Evolutionary conservation across 2,113 vertebrate genomes (phyloP).

Genomic region (Microcebus tavaratra): DNA sequence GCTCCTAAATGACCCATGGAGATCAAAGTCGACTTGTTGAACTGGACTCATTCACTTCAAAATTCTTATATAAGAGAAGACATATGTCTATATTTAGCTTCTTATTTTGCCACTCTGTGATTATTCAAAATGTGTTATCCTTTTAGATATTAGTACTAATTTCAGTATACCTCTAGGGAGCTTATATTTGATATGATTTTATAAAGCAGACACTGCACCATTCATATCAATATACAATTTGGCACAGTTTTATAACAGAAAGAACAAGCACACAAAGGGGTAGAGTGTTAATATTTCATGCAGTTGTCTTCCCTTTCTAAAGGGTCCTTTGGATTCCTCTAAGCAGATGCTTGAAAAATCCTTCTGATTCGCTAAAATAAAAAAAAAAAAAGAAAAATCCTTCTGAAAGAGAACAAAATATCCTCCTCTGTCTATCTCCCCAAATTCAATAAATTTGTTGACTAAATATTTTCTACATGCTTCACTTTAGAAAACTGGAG

Average conservation of each 20-base stretch:
- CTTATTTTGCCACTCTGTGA: neutral
- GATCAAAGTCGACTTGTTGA: neutral
- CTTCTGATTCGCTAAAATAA: neutral
- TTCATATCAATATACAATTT: neutral
- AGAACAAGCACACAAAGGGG: neutral
- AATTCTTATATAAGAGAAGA: neutral
- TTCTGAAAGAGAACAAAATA: constrained; percentile 26
- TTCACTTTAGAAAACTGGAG: neutral
- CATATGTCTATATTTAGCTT: neutral
- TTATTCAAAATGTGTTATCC: neutral
- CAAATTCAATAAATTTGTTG: constrained; percentile 15
- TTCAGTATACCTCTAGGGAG: neutral
- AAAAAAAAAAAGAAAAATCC: neutral
- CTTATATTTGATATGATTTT: neutral
- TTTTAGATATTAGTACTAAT: neutral
- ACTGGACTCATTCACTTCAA: neutral
- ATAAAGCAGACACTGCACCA: neutral
- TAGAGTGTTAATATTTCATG: constrained; percentile 13
- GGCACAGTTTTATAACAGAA: neutral
- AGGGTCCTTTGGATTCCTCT: constrained; percentile 20
- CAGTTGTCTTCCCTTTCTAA: neutral
- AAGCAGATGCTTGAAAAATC: neutral
- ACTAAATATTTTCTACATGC: neutral
- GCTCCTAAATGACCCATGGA: neutral
- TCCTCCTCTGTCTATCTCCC: neutral